These are phyloP conservation scores for Lutjanus erythropterus DNA, from an alignment of 2,113 vertebrate species.

Conservation along the genomic window DNA sequence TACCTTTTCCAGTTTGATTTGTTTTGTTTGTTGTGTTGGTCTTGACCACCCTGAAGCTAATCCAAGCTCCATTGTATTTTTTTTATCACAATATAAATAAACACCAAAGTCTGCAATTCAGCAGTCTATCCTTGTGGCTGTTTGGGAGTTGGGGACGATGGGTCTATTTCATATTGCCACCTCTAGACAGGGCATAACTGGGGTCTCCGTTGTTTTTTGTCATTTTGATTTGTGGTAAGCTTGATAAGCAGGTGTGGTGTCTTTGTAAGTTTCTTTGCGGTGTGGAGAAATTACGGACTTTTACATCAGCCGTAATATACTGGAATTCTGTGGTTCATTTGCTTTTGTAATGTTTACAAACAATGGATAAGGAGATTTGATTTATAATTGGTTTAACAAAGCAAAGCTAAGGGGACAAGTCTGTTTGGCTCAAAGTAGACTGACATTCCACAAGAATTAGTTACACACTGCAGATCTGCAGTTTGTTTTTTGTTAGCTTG, in stretches of 20 bases:
- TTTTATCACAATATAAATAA: background rate
- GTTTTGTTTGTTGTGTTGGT: background rate
- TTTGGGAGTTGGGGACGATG: background rate
- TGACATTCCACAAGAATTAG: background rate
- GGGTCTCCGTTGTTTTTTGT: background rate
- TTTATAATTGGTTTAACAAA: constrained; percentile 17
- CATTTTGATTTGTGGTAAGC: background rate
- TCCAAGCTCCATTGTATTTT: background rate
- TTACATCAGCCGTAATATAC: background rate
- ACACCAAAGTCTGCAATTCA: background rate
- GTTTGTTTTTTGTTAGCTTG: background rate
- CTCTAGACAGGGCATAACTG: background rate
- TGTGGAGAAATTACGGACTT: background rate
- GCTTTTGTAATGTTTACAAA: constrained; percentile 22
- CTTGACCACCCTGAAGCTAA: constrained; percentile 7
- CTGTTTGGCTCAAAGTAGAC: background rate
- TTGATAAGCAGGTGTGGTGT: background rate
- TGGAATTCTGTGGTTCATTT: background rate
- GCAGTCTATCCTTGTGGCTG: background rate
- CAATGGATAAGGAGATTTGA: constrained; percentile 10
- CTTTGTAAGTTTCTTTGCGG: background rate
- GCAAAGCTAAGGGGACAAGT: background rate
- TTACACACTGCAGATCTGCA: background rate
- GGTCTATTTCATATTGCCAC: background rate
- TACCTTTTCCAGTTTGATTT: background rate